Evolutionary conservation across 2,797 vertebrate genomes (phyloP).

Genomic region (Spinus olivaceus): DNA sequence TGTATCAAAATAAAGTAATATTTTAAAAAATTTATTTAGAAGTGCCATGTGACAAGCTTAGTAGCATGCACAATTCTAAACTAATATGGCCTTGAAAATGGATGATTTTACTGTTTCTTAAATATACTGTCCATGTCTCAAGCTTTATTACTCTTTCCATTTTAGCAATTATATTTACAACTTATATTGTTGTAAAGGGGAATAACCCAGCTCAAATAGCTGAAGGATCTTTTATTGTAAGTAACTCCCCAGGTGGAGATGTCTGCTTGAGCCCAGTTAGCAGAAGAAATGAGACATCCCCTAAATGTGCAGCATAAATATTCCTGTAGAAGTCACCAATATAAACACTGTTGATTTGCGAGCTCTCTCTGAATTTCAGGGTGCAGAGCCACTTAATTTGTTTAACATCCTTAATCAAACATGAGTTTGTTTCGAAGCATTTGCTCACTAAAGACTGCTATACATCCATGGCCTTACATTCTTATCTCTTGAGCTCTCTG

Average conservation of each 20-base stretch:
- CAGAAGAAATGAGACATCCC: neutral
- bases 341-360: neutral
- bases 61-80: neutral
- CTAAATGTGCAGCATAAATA: neutral
- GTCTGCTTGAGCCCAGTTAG: slow-evolving; percentile 1
- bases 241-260: neutral
- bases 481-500: neutral
- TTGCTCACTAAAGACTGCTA: neutral
- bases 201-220: no score
- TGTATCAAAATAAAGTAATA: neutral
- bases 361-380: neutral
- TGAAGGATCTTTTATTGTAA: neutral
- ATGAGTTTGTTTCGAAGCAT: neutral
- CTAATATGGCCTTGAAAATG: neutral
- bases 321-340: neutral
- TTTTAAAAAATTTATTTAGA: neutral
- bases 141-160: neutral
- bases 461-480: neutral
- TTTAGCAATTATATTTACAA: neutral
- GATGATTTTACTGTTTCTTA: neutral
- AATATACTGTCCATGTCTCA: neutral
- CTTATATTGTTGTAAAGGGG: neutral
- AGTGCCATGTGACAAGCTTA: neutral
- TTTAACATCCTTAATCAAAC: neutral
- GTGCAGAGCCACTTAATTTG: neutral